Base-by-base conservation (phyloP, 1,140 invertebrate genomes). In the Papilio helenus region DNA sequence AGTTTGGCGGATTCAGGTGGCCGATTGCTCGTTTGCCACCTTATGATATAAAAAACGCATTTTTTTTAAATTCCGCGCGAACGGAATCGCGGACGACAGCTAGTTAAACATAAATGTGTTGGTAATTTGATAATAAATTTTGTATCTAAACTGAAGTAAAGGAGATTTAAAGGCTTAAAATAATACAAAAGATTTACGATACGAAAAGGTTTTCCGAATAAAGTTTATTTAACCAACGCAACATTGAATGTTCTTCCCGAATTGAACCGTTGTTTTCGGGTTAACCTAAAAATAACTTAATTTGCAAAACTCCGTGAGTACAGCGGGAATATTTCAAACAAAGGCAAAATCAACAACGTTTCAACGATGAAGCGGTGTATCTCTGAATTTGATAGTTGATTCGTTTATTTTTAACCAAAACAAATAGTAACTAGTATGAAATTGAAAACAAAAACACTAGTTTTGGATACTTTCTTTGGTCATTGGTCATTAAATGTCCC, bases 181-280 rank as follows among this genome's bases (percentile, higher is more conserved):
- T 14, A n/a, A 55, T 18, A 55, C 51, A 20, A 55, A 55, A 55
- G 51, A 55, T 55, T 55, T 55, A 55, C 51, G 23, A 61, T 61
- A 61, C 23, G 58, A 26, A 61, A 61, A 61, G 58, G 58, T 61
- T 61, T 18, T 26, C 10, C 1, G 58, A 61, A 10, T 12, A 61
- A 61, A 61, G 23, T 68, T 68, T 68, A 68, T 68, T 68, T 68
- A 68, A 68, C 23, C 26, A 23, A 23, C 55, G 55, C 20, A 61
- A 23, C 58, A 26, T 61, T 61, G 58, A 61, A 61, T 58, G n/a
- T 58, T 68, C 26, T 18, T 68, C 26, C 23, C 61, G 61, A 34
- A 61, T 26, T 23, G 14, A 29, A 61, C 9, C 58, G 23, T 61
- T 61, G n/a, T 18, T 55, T 55, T 49, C 18, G 51, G 18, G 51